phyloP scores from a whole-genome alignment of 2,888 invertebrate genomes.

The Leptarthrus brevirostris region DNA sequence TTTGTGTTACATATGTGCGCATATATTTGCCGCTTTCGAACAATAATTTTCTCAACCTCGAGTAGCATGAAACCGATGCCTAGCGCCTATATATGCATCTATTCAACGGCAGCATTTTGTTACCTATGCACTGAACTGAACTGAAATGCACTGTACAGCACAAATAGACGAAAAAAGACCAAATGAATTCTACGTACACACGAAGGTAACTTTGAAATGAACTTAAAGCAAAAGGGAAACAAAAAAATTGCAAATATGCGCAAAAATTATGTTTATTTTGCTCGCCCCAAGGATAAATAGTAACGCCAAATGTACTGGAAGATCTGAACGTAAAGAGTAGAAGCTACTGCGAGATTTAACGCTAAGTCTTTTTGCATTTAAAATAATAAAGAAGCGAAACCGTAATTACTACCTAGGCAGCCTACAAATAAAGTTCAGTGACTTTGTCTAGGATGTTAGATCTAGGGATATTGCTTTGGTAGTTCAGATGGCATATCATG shows the following conservation, averaged over 20 bases:
- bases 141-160: not conserved
- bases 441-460: not conserved
- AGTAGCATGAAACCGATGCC: constrained; percentile 21
- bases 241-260: constrained; percentile 35
- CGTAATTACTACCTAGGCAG: not conserved
- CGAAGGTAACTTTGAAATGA: constrained; percentile 1
- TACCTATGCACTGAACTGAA: not conserved
- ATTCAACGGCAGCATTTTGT: not conserved
- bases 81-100: constrained; percentile 6
- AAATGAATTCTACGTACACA: constrained; percentile 24
- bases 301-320: constrained; percentile 17
- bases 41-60: constrained; percentile 37
- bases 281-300: constrained; percentile 37
- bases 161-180: constrained; percentile 5
- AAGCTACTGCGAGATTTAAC: not conserved
- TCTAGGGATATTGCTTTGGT: too few species aligned
- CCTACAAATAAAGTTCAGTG: not conserved
- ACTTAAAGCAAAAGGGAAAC: not conserved
- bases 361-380: not conserved
- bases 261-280: constrained; percentile 44
- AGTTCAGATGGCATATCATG: too few species aligned
- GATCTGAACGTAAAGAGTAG: not conserved
- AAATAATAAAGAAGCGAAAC: not conserved
- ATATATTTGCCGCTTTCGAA: constrained; percentile 38
- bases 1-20: constrained; percentile 12